These are phyloP conservation scores for Natrix natrix DNA, from an alignment of 2,797 vertebrate genomes.

Conservation along the genomic window DNA sequence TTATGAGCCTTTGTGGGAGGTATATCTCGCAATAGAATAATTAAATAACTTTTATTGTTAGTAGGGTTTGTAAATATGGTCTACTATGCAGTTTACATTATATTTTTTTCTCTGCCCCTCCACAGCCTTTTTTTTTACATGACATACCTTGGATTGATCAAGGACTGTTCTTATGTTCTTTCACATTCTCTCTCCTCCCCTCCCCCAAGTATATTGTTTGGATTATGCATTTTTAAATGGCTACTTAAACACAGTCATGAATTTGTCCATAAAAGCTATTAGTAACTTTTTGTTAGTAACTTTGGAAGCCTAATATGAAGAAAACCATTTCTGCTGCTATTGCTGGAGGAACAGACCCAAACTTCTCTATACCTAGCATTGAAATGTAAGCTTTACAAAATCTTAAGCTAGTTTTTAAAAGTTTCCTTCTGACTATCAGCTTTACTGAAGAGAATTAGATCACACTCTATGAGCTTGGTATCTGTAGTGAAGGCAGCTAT, in stretches of 20 bases:
- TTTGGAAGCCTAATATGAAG: neutral
- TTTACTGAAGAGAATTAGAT: neutral
- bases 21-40: neutral
- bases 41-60: neutral
- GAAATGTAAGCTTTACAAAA: neutral
- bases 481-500: neutral
- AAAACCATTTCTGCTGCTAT: neutral
- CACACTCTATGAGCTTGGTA: neutral
- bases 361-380: neutral
- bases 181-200: neutral
- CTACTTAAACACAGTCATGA: neutral
- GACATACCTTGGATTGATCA: neutral
- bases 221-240: neutral
- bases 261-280: neutral
- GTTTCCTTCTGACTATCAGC: neutral
- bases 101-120: neutral
- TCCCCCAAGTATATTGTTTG: neutral
- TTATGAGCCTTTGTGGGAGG: neutral
- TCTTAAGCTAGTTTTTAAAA: neutral
- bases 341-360: neutral
- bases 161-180: neutral
- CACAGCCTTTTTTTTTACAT: neutral
- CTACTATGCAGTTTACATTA: neutral
- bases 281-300: neutral
- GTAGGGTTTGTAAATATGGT: neutral